These are phyloP conservation scores for Drosophila baimaii DNA, from an alignment of 1,140 invertebrate species.

Conservation along the genomic window DNA sequence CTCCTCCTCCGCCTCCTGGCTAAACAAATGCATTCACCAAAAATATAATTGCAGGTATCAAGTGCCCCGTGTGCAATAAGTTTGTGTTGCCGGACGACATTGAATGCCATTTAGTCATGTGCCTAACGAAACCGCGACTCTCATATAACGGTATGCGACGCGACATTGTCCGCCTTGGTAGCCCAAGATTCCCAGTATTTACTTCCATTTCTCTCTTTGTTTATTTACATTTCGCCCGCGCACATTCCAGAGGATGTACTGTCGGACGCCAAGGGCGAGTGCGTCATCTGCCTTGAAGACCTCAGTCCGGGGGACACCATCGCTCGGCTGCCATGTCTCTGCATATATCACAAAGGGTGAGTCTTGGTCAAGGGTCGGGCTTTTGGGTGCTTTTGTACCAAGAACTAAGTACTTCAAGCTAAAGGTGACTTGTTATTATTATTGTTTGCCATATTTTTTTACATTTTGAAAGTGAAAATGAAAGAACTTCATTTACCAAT, in stretches of 20 bases:
- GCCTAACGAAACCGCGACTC: slow-evolving; percentile 98
- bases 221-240: slow-evolving; percentile 10
- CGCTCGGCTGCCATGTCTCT: slow-evolving; percentile 98
- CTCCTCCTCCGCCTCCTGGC: no score
- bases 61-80: slow-evolving; percentile 99
- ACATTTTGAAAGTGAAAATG: no score
- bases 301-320: slow-evolving; percentile 97
- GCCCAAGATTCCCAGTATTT: neutral
- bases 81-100: slow-evolving; percentile 98
- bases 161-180: no score
- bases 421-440: no score
- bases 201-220: no score
- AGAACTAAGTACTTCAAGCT: neutral
- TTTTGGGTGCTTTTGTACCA: no score
- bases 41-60: slow-evolving; percentile 91
- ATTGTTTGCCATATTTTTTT: no score
- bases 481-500: no score
- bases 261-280: slow-evolving; percentile 97
- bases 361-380: slow-evolving; percentile 31
- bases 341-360: slow-evolving; percentile 99
- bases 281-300: slow-evolving; percentile 99
- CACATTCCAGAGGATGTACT: slow-evolving; percentile 95
- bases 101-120: slow-evolving; percentile 99
- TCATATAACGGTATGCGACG: slow-evolving; percentile 96
- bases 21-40: neutral